Evolutionary conservation across 2,888 invertebrate species (phyloP).

Genomic region (Syritta pipiens): DNA sequence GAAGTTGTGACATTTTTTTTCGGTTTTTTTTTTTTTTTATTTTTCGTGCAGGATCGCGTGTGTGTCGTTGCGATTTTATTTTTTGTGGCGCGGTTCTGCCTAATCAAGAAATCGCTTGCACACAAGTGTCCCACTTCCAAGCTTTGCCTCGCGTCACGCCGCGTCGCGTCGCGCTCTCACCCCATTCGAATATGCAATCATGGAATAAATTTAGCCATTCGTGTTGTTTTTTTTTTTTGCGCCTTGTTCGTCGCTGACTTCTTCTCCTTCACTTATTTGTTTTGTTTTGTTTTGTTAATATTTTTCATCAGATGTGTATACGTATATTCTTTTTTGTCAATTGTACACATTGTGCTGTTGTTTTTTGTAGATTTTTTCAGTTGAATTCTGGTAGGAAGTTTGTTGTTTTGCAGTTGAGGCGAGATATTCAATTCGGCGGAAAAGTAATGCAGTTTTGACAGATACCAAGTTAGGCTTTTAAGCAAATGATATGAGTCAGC

Average conservation of each 20-base stretch:
- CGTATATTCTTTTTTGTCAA: conserved; percentile 20
- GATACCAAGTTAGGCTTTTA: neutral
- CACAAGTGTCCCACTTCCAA: conserved; percentile 79
- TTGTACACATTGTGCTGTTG: conserved; percentile 47
- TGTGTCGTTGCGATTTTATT: conserved; percentile 31
- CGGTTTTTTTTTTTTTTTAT: too few relatives aligned
- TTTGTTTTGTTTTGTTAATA: conserved; percentile 52
- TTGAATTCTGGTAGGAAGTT: conserved; percentile 11
- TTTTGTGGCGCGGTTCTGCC: conserved; percentile 22
- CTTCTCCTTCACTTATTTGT: conserved; percentile 1
- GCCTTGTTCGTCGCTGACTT: conserved; percentile 8
- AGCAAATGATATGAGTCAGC: neutral
- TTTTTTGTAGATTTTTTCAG: conserved; percentile 19
- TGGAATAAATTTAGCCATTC: conserved; percentile 61
- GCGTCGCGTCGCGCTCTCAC: conserved; percentile 72
- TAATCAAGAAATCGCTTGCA: conserved; percentile 72
- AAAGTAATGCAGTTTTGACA: conserved; percentile 13
- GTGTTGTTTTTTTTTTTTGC: conserved; percentile 28
- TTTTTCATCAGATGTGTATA: conserved; percentile 22
- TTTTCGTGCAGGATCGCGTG: conserved; percentile 45
- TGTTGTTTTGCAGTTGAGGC: neutral
- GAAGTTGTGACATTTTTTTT: conserved; percentile 46
- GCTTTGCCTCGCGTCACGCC: conserved; percentile 28
- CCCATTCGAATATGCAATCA: conserved; percentile 73
- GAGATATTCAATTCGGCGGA: neutral